Evolutionary conservation across 2,888 invertebrate genomes (phyloP), one percentile per base, ranked within the genome.

Genomic region (Amphipoea lucens): DNA sequence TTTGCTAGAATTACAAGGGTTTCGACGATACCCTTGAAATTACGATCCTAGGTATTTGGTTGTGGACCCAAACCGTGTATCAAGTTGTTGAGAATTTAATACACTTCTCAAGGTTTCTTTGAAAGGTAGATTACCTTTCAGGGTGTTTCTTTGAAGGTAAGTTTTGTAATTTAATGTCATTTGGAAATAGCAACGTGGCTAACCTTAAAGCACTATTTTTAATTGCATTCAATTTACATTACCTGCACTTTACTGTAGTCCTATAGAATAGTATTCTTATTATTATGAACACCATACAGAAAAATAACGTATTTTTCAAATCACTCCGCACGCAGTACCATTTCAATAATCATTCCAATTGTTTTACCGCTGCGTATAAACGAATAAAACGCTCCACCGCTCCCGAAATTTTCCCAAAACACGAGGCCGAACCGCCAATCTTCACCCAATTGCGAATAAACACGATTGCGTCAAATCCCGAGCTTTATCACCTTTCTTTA

Each of bases 401-500:
- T 48, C 66, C 29, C 54, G 9, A 79, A 79, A 80, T 73, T 48
- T 62, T 42, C 14, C 60, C 69, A 67, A 75, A 85, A 79, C 68
- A 63, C 51, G 54, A 67, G 54, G 72, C 48, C 67, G 42, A 86
- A 78, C 69, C 66, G 70, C 82, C 83, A 83, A 87, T 84, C 73
- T 79, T 76, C 74, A 78, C 74, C 82, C 69, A 90, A 60, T 60
- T 60, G n/a, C n/a, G 57, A 85, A 82, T 87, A 85, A 83, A 82
- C 79, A 82, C 76, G 71, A 82, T 83, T 80, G 78, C 78, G 67
- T 82, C 82, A 83, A 88, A 86, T 79, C 83, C 85, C 60, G 57
- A 75, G 82, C 81, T 82, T 88, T 85, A 87, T 87, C 83, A 87
- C 88, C 74, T 84, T 84, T 76, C 87, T 88, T 90, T 90, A 88